Evolutionary conservation across 2,113 vertebrate species (phyloP), one percentile per base, ranked within the genome.

Genomic region (Gymnocephalus cernua): DNA sequence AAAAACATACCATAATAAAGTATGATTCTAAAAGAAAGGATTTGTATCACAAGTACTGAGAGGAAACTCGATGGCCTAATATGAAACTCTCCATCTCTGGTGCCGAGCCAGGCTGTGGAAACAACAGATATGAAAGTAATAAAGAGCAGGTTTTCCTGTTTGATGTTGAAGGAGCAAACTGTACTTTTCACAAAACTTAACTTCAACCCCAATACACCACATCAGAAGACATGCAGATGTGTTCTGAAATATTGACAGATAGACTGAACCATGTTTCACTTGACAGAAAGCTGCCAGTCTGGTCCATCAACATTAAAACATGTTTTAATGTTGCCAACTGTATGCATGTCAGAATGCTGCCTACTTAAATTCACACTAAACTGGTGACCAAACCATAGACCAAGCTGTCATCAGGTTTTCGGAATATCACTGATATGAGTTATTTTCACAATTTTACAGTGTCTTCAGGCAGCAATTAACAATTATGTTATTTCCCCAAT

Each of bases 81-180:
- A n/a, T 59, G 58, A 83, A 67, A 47, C 41, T 59, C 21, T 54
- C 6, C 63, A 21, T 50, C 41, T 57, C 29, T 70, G 62, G 48
- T 21, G 16, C 19, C 0, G 23, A 76, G 63, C 69, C 21, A 27
- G 13, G 19, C 47, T 38, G 50, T 68, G 44, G 3, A 89, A 87
- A 88, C 79, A 78, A 76, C 69, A 85, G 63, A 85, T 50, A 79
- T 79, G 70, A 76, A 51, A 78, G 44, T 51, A 41, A 74, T 62
- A 65, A 80, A 72, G 59, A 83, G 61, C 59, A 59, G 45, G 7
- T 8, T 54, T 85, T 84, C 67, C 74, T 74, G 48, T 77, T 71
- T 77, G 77, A 91, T 76, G 50, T 9, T 9, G 27, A 62, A 54
- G 19, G 47, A 61, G n/a, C 32, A 47, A 57, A 61, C 19, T 59